Conservation (phyloP, 2,888 invertebrate genomes). For the Cerceris rybyensis region DNA sequence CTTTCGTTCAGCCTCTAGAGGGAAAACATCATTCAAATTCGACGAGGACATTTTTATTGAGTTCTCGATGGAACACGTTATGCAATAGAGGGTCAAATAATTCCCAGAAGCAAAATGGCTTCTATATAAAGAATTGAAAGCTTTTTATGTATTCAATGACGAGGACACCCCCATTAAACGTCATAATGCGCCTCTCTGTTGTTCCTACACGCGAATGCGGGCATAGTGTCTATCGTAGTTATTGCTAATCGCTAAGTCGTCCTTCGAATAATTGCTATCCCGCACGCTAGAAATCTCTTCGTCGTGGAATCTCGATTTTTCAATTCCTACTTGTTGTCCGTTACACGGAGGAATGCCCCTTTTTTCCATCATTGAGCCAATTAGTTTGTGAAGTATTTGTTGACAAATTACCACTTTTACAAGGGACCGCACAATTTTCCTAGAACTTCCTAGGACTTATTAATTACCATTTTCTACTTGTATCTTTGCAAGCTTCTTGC, state of each 20-base stretch:
- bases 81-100: conserved; percentile 2
- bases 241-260: conserved; percentile 75
- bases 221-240: conserved; percentile 75
- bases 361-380: too few species aligned
- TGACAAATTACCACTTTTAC: too few species aligned
- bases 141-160: conserved; percentile 50
- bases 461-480: too few species aligned
- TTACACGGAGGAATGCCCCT: neutral
- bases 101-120: conserved; percentile 25
- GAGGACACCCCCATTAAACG: conserved; percentile 50
- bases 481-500: too few species aligned
- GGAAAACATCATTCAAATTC: too few species aligned
- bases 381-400: too few species aligned
- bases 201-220: conserved; percentile 68
- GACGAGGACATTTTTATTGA: neutral
- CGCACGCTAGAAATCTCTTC: conserved; percentile 27
- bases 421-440: too few species aligned
- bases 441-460: too few species aligned
- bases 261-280: conserved; percentile 70
- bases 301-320: conserved; percentile 34
- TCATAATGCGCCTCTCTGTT: conserved; percentile 48
- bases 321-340: neutral
- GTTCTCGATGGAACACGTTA: neutral
- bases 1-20: too few species aligned
- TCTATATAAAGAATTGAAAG: conserved; percentile 39